Evolutionary conservation across 2,888 invertebrate genomes (phyloP), one percentile per base, ranked within the genome.

Genomic region (Eupithecia abbreviata): DNA sequence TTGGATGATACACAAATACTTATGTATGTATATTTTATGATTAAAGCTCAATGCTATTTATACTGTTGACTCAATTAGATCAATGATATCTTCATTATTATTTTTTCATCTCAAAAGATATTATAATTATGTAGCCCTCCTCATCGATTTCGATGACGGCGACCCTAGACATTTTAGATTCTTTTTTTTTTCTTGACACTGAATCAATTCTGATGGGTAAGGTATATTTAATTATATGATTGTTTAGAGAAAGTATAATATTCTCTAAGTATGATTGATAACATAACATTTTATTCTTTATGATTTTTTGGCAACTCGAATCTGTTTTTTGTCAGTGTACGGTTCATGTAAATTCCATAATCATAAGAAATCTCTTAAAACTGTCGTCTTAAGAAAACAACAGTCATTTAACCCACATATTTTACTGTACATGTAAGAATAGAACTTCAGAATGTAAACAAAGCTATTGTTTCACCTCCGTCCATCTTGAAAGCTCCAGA

Each of bases 401-500:
- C 4, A 51, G 1, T 15, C 5, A 51, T 1, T 51, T 5, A 5
- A 1, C 51, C 51, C 15, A 51, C 18, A 55, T 58, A 65, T 41
- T 42, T 42, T 66, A 4, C 42, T 3, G 42, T 41, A 13, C 41
- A 42, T 42, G 42, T 42, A 42, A 42, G 42, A 66, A 42, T 42
- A 42, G 66, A 66, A 42, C 42, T 13, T 6, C 2, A 42, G 41
- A 49, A 49, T 66, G 72, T 65, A 71, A 71, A 55, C 67, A 76
- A 73, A 51, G 70, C 65, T 15, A 65, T 73, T 72, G 75, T 76
- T 73, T 55, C 66, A 45, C 15, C 58, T 70, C 67, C 67, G 47
- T 51, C 42, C 73, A 65, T 73, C 69, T 73, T 71, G 66, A 71
- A 71, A 73, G 67, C 72, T 72, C 30, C 65, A 49, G 76, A 45